Conservation (phyloP, 1,140 invertebrate species). For the Pseudomyrmex concolor region DNA sequence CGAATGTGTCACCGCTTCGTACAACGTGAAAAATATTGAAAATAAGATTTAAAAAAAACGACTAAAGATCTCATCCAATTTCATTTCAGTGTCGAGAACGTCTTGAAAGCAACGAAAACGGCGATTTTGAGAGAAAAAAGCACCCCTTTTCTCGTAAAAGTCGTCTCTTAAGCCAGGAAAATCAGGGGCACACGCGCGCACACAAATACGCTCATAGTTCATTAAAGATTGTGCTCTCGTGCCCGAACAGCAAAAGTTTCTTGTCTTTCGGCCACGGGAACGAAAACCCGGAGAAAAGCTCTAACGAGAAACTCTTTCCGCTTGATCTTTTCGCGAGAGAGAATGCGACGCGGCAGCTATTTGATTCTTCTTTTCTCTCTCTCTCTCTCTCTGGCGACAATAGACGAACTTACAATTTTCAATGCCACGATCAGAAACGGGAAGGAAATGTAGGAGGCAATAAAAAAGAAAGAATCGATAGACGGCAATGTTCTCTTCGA, state of each 20-base stretch:
- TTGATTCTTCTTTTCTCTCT: neutral
- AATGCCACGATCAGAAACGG: slow-evolving; percentile 57
- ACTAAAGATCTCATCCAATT: slow-evolving; percentile 24
- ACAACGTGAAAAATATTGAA: slow-evolving; percentile 25
- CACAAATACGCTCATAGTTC: slow-evolving; percentile 50
- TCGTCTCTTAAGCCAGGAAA: neutral
- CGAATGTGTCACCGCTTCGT: slow-evolving; percentile 21
- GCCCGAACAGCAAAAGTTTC: slow-evolving; percentile 4
- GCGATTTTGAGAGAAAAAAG: neutral
- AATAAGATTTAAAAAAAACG: slow-evolving; percentile 24
- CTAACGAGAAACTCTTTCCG: slow-evolving; percentile 55
- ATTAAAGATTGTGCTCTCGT: slow-evolving; percentile 46
- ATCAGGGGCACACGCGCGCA: too few species aligned
- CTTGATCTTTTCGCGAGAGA: slow-evolving; percentile 17
- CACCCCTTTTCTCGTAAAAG: neutral
- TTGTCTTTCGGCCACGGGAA: slow-evolving; percentile 21
- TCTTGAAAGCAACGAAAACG: slow-evolving; percentile 28
- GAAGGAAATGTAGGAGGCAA: slow-evolving; percentile 52
- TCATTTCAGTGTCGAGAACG: neutral
- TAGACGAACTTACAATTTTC: slow-evolving; percentile 61
- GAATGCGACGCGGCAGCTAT: slow-evolving; percentile 23
- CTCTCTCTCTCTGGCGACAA: slow-evolving; percentile 18
- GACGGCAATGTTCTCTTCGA: neutral
- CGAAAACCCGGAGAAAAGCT: slow-evolving; percentile 48
- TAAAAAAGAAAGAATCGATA: slow-evolving; percentile 50